Evolutionary conservation across 30 jellyfish, hydroid and myxozoan species (phyloP), one percentile per base, ranked within the genome.

Genomic region (Hydra vulgaris): DNA sequence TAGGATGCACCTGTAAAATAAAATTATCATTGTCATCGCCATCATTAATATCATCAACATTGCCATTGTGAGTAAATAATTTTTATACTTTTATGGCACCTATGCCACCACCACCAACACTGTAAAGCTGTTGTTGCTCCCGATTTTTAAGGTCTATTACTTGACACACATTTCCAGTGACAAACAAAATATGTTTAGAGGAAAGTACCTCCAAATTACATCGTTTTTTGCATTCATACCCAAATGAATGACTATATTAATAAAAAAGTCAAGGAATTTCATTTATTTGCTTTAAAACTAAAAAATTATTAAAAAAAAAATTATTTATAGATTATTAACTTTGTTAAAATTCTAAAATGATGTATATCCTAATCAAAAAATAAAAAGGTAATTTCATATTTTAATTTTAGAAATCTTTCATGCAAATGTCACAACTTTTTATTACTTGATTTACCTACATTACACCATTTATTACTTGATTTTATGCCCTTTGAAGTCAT

Each of bases 181-280:
- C 82, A 77, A 85, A 90, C 18, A 90, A 4, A 67, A 90, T 26
- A 67, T 85, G 73, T 21, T 82, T 95, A 1, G 67, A 69, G 27
- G 92, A 89, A 66, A 90, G 66, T 94, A 90, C 83, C 27, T 86
- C 92, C 80, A 90, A 70, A 26, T 90, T 90, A 23, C 89, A 81
- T 66, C 97, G 77, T 70, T 82, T 90, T 17, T 86, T 86, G 71
- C 97, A 90, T 78, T 90, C 95, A 82, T 73, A 90, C 18, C 97
- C 97, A 85, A 90, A 90, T 1, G 95, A 90, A 77, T 90, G 97
- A 79, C 97, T 84, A 68, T 40, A n/a, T 21, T 70, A 70, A 70
- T 12, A 40, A 5, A 40, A 40, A 40, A 40, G 61, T 40, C 61
- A 40, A 40, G 61, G 12, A 40, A 40, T 12, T 12, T 40, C 5